Conservation (phyloP, 2,888 invertebrate genomes). For the Melipona beecheii region DNA sequence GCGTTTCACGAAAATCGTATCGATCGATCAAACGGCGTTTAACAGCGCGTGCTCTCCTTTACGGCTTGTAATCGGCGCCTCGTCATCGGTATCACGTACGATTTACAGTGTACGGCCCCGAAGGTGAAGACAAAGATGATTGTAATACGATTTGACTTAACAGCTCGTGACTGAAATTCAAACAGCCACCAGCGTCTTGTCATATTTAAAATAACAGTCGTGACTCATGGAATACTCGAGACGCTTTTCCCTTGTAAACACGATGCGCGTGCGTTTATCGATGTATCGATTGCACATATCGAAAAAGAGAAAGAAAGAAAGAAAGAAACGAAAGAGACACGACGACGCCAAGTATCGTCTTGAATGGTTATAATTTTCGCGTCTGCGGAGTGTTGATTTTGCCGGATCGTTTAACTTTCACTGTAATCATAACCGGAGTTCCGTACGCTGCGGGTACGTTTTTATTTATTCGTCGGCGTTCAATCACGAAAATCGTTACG, state of each 20-base stretch:
- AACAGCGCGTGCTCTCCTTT: conserved; percentile 48
- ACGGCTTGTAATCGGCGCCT: conserved; percentile 40
- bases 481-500: not conserved
- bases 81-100: conserved; percentile 63
- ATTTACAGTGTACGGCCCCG: conserved; percentile 51
- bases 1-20: conserved; percentile 4
- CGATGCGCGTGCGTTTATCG: conserved; percentile 10
- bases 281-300: not conserved
- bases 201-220: conserved; percentile 58
- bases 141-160: conserved; percentile 56
- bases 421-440: not conserved
- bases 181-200: conserved; percentile 54
- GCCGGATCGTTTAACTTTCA: conserved; percentile 23
- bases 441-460: not conserved
- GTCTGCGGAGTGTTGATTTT: conserved; percentile 1
- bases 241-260: conserved; percentile 27
- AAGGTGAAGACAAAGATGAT: conserved; percentile 53
- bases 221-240: conserved; percentile 39
- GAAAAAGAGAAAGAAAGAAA: no score
- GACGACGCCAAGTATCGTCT: not conserved
- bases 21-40: conserved; percentile 6
- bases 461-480: not conserved
- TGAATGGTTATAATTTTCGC: conserved; percentile 20
- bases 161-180: conserved; percentile 66
- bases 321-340: no score